Conservation (phyloP, 1,140 invertebrate species). For the Apolygus lucorum region DNA sequence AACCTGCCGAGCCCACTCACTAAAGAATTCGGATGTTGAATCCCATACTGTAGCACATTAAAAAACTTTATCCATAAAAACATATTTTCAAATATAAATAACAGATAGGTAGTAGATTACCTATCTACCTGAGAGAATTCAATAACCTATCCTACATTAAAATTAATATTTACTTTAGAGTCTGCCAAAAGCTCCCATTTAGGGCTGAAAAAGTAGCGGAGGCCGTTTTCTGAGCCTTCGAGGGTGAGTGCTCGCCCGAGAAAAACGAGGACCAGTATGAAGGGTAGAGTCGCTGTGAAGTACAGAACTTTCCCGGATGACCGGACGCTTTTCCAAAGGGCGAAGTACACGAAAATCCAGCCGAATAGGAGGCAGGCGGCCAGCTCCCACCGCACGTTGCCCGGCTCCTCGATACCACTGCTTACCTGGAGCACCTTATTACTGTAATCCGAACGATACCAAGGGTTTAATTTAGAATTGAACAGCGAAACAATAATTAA, state of each 20-base stretch:
- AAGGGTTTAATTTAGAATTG: too few species aligned
- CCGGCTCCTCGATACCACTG: constrained; percentile 69
- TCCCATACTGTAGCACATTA: neutral
- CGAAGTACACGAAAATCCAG: constrained; percentile 87
- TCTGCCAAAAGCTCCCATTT: constrained; percentile 73
- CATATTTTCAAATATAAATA: too few species aligned
- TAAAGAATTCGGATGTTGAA: neutral
- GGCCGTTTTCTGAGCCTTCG: constrained; percentile 67
- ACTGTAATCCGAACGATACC: constrained; percentile 52
- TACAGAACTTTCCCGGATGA: constrained; percentile 72
- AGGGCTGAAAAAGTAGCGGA: constrained; percentile 79
- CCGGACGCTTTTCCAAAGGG: constrained; percentile 85
- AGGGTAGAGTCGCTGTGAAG: constrained; percentile 78
- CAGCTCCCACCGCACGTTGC: constrained; percentile 72
- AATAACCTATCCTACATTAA: too few species aligned
- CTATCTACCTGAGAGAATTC: too few species aligned
- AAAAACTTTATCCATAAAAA: too few species aligned
- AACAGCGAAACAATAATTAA: too few species aligned
- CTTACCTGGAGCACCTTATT: constrained; percentile 75
- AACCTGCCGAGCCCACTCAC: neutral
- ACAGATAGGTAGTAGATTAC: too few species aligned
- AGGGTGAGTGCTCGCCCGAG: constrained; percentile 68
- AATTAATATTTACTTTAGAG: constrained; percentile 56
- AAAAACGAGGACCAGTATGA: constrained; percentile 70
- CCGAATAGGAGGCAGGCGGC: constrained; percentile 75